phyloP scores from a whole-genome alignment of 2,113 vertebrate genomes.

The Daubentonia madagascariensis region DNA sequence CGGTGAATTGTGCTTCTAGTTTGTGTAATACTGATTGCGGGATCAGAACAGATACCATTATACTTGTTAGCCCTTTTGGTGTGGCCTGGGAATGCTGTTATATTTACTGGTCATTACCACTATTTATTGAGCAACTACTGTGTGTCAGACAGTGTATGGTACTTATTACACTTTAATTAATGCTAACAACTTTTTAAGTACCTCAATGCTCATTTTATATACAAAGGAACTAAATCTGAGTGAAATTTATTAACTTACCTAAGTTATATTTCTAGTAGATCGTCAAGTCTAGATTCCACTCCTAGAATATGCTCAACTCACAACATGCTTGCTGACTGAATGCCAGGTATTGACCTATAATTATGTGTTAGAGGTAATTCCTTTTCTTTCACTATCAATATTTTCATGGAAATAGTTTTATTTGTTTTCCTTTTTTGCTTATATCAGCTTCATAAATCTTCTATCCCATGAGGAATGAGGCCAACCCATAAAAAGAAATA shows the following conservation, averaged over 20 bases:
- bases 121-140: background rate
- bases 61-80: background rate
- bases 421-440: background rate
- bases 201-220: background rate
- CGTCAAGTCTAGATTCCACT: background rate
- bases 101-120: background rate
- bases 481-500: background rate
- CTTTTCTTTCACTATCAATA: background rate
- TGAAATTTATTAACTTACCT: background rate
- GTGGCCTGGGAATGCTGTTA: background rate
- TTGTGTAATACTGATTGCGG: background rate
- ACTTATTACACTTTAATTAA: background rate
- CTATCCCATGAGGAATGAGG: background rate
- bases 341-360: background rate
- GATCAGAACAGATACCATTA: background rate
- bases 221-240: background rate
- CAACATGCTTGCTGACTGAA: background rate
- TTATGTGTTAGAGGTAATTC: background rate
- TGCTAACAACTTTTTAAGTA: background rate
- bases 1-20: background rate
- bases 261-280: background rate
- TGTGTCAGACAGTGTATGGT: background rate
- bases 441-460: background rate
- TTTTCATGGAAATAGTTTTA: background rate
- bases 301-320: background rate